These are phyloP conservation scores for Tachycineta bicolor DNA, from an alignment of 2,113 vertebrate species.

Conservation along the genomic window DNA sequence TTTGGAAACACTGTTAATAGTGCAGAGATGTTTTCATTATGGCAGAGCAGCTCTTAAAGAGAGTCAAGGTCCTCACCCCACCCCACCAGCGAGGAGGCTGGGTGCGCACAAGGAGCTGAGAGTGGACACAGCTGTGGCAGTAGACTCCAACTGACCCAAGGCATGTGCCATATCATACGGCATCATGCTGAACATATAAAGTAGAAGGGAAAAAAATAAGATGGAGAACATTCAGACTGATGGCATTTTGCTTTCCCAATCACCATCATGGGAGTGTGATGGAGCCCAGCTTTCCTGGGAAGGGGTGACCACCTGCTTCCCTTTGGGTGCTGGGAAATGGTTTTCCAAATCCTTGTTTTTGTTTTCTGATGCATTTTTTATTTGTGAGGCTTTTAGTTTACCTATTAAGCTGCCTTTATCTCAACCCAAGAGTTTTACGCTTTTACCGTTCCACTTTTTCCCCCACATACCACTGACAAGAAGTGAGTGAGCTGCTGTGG, in stretches of 20 bases:
- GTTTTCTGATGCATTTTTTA: background rate
- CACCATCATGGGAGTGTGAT: background rate
- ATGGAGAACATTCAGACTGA: background rate
- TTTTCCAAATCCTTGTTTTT: background rate
- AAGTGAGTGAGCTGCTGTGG: background rate
- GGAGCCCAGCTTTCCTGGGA: background rate
- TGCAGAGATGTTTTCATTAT: background rate
- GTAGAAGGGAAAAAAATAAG: background rate
- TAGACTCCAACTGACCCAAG: no score
- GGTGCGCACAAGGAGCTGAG: background rate
- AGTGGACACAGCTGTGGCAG: background rate
- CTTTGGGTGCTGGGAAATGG: background rate
- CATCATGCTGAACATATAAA: background rate
- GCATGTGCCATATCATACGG: background rate
- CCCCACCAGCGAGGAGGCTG: rapidly evolving
- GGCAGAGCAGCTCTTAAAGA: background rate
- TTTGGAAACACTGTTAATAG: background rate
- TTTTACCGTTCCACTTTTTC: background rate
- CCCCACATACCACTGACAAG: background rate
- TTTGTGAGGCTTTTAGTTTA: background rate
- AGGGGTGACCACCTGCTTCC: background rate
- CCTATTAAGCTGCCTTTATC: background rate
- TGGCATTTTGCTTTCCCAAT: background rate
- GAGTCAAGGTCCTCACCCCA: background rate
- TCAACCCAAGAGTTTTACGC: background rate